A percentile compares a stretch with the other conserved stretches of the same genome.
These are phyloP conservation scores for Campoletis sonorensis DNA, from an alignment of 1,140 invertebrate genomes.

Conservation along the genomic window DNA sequence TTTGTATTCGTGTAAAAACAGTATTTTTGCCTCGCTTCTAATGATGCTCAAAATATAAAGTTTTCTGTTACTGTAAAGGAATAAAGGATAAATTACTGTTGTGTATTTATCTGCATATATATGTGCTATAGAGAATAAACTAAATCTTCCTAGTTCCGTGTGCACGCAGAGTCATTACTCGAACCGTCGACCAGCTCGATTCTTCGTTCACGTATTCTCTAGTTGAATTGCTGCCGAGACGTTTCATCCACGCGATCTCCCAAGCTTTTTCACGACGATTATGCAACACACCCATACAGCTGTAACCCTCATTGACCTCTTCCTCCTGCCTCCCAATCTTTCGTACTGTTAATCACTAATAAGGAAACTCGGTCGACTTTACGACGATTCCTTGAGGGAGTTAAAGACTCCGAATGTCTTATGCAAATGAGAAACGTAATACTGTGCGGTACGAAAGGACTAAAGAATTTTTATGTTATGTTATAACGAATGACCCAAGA, in stretches of 20 bases:
- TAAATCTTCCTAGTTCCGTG: conserved; percentile 23
- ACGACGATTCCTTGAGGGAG: conserved; percentile 12
- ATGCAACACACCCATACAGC: conserved; percentile 15
- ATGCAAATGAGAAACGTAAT: conserved; percentile 1
- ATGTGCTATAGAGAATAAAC: not conserved
- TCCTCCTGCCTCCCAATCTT: not conserved
- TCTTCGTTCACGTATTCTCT: conserved; percentile 25
- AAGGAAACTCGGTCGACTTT: conserved; percentile 35
- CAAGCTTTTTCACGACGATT: conserved; percentile 28
- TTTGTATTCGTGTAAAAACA: too few relatives aligned
- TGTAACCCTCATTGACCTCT: conserved; percentile 30
- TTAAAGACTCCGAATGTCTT: not conserved
- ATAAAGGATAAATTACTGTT: too few relatives aligned
- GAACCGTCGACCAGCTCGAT: conserved; percentile 20
- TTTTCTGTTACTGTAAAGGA: too few relatives aligned
- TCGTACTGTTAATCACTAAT: conserved; percentile 29
- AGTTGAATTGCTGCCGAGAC: conserved; percentile 17
- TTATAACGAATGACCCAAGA: too few relatives aligned
- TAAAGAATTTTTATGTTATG: not conserved
- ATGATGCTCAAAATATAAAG: too few relatives aligned
- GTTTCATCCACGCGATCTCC: conserved; percentile 32
- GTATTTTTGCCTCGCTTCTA: too few relatives aligned
- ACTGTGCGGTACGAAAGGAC: not conserved
- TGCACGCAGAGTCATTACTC: conserved; percentile 34
- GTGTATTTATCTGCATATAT: not conserved